These are phyloP conservation scores for Mormyrus lacerda DNA, from an alignment of 2,113 vertebrate genomes.

Conservation along the genomic window DNA sequence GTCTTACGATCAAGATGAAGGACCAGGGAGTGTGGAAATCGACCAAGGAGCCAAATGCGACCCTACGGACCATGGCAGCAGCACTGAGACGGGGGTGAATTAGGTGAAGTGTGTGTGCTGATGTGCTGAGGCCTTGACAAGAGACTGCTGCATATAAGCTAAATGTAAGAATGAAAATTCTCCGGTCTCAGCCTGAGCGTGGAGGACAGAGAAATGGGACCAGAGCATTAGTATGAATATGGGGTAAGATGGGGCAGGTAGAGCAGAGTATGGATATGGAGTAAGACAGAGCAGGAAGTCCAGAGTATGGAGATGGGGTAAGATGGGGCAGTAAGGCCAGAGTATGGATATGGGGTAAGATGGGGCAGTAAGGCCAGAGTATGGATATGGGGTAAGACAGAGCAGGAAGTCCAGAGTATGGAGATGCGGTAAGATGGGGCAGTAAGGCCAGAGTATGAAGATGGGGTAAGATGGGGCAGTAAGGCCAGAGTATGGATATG, in stretches of 20 bases:
- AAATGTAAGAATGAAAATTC: background rate
- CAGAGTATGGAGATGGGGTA: background rate
- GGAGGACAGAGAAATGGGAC: background rate
- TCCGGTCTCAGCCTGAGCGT: background rate
- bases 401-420: background rate
- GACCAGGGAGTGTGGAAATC: background rate
- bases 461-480: background rate
- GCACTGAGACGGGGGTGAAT: background rate
- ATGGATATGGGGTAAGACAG: background rate
- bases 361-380: background rate
- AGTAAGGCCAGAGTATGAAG: background rate
- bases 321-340: background rate
- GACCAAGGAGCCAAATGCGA: background rate
- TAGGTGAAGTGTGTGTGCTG: background rate
- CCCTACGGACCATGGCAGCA: background rate
- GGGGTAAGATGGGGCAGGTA: background rate
- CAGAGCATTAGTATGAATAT: background rate
- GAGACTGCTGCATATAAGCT: background rate
- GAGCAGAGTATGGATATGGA: background rate
- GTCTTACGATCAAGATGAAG: background rate
- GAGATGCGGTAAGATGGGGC: background rate
- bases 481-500: background rate
- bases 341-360: background rate
- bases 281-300: accelerated
- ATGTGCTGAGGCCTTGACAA: background rate